Conservation (phyloP, 92 coral and sea anemone genomes). For the Palythoa grandiflora region DNA sequence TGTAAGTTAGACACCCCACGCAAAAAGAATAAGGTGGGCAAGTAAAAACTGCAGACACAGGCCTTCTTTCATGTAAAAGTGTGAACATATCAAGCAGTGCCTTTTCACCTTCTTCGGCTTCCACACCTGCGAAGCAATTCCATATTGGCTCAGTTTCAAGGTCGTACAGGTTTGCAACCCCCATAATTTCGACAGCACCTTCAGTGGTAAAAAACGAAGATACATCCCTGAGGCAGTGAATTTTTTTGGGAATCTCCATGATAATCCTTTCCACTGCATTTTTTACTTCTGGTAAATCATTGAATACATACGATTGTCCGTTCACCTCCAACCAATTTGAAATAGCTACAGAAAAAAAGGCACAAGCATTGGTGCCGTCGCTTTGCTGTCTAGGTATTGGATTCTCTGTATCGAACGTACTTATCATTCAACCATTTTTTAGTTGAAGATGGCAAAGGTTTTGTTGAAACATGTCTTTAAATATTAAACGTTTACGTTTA, state of each 20-base stretch:
- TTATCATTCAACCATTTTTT: not conserved
- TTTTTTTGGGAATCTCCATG: conserved; percentile 41
- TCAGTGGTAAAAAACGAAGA: conserved; percentile 44
- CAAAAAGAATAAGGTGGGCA: conserved; percentile 40
- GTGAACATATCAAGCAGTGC: not conserved
- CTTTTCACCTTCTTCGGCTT: conserved; percentile 1
- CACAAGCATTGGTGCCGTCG: conserved; percentile 62
- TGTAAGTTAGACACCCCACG: not conserved
- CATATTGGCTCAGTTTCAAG: not conserved
- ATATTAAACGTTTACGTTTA: not conserved
- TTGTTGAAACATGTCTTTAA: not conserved
- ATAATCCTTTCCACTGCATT: conserved; percentile 44
- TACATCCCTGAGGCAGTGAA: conserved; percentile 47
- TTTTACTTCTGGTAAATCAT: conserved; percentile 22
- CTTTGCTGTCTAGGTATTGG: not conserved
- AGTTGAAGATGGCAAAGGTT: not conserved
- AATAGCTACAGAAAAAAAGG: conserved; percentile 39
- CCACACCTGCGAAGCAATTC: not conserved
- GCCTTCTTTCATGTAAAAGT: not conserved
- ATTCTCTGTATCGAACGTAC: not conserved
- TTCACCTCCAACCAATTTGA: conserved; percentile 10
- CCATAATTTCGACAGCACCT: conserved; percentile 29
- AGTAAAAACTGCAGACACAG: conserved; percentile 45
- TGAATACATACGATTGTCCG: conserved; percentile 2
- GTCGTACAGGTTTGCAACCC: not conserved